phyloP scores from a whole-genome alignment of 2,113 vertebrate genomes.

The Daboia siamensis region DNA sequence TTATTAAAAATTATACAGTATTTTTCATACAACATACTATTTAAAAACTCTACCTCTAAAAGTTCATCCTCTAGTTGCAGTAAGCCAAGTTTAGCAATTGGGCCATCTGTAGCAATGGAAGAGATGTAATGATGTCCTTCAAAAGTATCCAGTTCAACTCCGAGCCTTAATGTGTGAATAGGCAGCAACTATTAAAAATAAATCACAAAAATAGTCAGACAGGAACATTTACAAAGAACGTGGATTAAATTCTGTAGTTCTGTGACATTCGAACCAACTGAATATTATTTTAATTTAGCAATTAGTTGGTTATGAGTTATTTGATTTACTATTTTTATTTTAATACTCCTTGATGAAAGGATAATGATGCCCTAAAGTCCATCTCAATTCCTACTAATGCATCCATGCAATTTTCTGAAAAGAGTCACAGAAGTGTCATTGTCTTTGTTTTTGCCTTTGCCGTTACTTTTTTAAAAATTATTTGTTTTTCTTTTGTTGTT shows the following conservation, averaged over 20 bases:
- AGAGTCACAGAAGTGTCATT: not conserved
- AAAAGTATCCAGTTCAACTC: constrained; percentile 92
- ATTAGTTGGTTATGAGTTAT: not conserved
- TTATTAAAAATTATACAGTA: too few species aligned
- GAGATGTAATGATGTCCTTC: constrained; percentile 96
- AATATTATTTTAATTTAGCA: not conserved
- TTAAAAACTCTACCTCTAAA: constrained; percentile 80
- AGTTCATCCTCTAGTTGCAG: constrained; percentile 91
- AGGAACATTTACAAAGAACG: not conserved
- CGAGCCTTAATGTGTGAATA: constrained; percentile 89
- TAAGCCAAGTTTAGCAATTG: constrained; percentile 75
- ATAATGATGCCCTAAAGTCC: not conserved
- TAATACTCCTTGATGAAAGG: not conserved
- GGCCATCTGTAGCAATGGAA: constrained; percentile 84
- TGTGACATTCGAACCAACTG: not conserved
- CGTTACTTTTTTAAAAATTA: not conserved
- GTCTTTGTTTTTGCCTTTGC: not conserved
- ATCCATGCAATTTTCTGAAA: not conserved
- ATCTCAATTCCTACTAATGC: not conserved
- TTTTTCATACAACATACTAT: not conserved
- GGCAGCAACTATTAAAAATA: constrained; percentile 79
- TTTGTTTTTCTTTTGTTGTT: not conserved
- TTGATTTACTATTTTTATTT: not conserved
- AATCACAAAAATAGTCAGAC: not conserved
- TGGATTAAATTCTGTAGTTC: not conserved